Base-by-base conservation (phyloP, 2,113 vertebrate species). In the Bos indicus region DNA sequence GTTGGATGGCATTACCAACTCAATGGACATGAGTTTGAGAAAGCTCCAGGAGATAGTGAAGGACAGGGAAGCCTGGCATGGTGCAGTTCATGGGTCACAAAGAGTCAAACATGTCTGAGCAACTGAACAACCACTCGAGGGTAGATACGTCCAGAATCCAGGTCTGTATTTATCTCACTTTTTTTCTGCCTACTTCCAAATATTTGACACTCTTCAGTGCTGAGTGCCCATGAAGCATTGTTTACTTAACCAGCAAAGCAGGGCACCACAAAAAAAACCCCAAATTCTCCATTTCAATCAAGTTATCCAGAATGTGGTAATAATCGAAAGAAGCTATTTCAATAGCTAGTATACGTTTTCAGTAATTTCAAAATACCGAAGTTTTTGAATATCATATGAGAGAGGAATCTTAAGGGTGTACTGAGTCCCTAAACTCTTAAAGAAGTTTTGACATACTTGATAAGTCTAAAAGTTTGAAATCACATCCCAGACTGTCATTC, bases 81-180 rank as follows among this genome's bases (percentile, higher is more conserved):
- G n/a, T 71, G n/a, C n/a, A 0, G 67, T 40, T 21, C n/a, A 71
- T 23, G n/a, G n/a, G 67, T 36, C n/a, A 12, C 67, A 40, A 71
- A 40, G 5, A 40, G n/a, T 36, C 10, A 1, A 2, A 71, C 67
- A 71, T 0, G 0, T 40, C 19, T 71, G 17, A 71, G n/a, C 67
- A 71, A 40, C 67, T 40, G 19, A 40, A 40, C 64, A 71, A 71
- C n/a, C n/a, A 71, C 64, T 71, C 9, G 0, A 77, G 19, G 28
- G 5, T 4, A 4, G 43, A 51, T 1, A 19, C 46, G 71, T 30
- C 40, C 43, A 6, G 74, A 62, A 64, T 30, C 40, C 40, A 43
- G 25, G 5, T 54, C 40, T 28, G 51, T 19, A 36, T 16, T 28
- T 0, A 1, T 3, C 7, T 81, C 4, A 12, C 46, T 21, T 33